Evolutionary conservation across 2,797 vertebrate genomes (phyloP), one percentile per base, ranked within the genome.

Genomic region (Psittacula echo): DNA sequence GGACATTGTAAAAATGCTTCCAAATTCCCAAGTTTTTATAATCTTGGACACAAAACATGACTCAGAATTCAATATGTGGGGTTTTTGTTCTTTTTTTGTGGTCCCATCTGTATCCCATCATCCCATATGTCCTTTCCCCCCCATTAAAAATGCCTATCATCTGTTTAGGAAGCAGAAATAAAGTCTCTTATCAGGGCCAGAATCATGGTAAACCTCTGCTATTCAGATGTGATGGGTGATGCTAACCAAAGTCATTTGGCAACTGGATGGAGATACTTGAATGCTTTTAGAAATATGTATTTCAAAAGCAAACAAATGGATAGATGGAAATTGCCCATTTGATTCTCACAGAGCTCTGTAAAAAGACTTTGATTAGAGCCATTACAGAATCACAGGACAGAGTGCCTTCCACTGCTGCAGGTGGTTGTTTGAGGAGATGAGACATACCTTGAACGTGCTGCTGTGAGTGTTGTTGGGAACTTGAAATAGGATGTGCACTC

Each of bases 401-500:
- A 34, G 37, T 3, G 14, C n/a, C 39, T 47, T 44, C 74, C 45
- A 2, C 18, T 6, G 10, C 47, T 3, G 1, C 42, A 23, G 58
- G 1, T 4, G 53, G 8, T 24, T 11, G 48, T 14, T 56, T 64
- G 22, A 20, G 34, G 37, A 44, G 50, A 21, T 0, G 3, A 83
- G 39, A 20, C 15, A 4, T 12, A 42, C 60, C 27, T 53, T 39
- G 65, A 9, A 39, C 23, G 3, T 17, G 34, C 32, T 24, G 37
- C 29, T 0, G 0, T 7, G 32, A 44, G 7, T 37, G 47, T 14
- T 37, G 26, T 5, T 71, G 41, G 51, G 58, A 72, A 10, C 6
- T 4, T 1, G 14, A 32, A 44, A 18, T 24, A 6, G 1, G n/a
- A 14, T 1, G 0, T 10, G 8, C 5, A 0, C 2, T 1, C 22